Evolutionary conservation across 2,797 vertebrate genomes (phyloP).

Genomic region (Microctenopoma lineatum): DNA sequence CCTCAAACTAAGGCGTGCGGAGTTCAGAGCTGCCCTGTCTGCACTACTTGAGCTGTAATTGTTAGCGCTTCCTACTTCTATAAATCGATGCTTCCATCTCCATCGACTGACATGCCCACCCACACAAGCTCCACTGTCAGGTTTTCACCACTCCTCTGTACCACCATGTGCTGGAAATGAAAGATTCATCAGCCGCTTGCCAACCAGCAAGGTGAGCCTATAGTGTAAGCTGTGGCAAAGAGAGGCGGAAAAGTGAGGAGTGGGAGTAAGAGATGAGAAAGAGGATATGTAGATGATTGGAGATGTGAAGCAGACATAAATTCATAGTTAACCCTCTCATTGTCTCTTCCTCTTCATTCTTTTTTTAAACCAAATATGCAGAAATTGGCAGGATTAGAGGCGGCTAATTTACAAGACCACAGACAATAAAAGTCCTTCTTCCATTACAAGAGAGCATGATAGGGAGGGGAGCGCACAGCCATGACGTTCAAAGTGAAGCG

Average conservation of each 20-base stretch:
- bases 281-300: constrained; percentile 22
- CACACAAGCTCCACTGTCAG: constrained; percentile 55
- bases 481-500: constrained; percentile 25
- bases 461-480: constrained; percentile 15
- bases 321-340: constrained; percentile 43
- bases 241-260: constrained; percentile 27
- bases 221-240: constrained; percentile 34
- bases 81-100: constrained; percentile 67
- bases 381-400: constrained; percentile 30
- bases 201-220: constrained; percentile 50
- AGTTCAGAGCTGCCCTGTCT: constrained; percentile 25
- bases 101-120: constrained; percentile 56
- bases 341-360: constrained; percentile 19
- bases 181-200: constrained; percentile 64
- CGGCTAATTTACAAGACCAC: constrained; percentile 13
- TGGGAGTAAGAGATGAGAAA: constrained; percentile 29
- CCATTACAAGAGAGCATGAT: constrained; percentile 30
- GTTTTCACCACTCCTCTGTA: constrained; percentile 50
- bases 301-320: constrained; percentile 31
- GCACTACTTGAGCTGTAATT: constrained; percentile 44
- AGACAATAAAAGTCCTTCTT: constrained; percentile 16
- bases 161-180: constrained; percentile 51
- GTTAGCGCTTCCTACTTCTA: constrained; percentile 48
- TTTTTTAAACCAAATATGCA: constrained; percentile 26
- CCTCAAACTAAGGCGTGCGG: not conserved